Evolutionary conservation across 1,140 invertebrate species (phyloP).

Genomic region (Solenopsis fugax): DNA sequence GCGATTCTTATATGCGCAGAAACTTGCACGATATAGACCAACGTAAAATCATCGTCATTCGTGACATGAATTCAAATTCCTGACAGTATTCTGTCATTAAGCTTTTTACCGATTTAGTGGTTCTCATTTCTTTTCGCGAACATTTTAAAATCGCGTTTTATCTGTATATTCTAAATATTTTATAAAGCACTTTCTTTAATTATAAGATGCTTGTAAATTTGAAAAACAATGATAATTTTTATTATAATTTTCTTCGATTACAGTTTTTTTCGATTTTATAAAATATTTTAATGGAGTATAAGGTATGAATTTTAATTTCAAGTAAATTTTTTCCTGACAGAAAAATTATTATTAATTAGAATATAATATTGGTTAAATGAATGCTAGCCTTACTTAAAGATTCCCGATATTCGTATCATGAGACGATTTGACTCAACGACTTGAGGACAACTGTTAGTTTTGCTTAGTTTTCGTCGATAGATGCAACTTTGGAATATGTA

Average conservation of each 20-base stretch:
- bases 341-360: conserved; percentile 18
- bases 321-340: background rate
- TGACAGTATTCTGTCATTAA: conserved; percentile 2
- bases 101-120: background rate
- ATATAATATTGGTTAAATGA: conserved; percentile 34
- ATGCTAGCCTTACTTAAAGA: conserved; percentile 74
- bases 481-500: conserved; percentile 40
- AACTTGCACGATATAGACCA: background rate
- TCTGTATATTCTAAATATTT: background rate
- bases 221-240: background rate
- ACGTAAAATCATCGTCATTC: background rate
- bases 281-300: conserved; percentile 10
- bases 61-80: background rate
- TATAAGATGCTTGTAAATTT: background rate
- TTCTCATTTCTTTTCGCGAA: background rate
- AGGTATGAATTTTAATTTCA: background rate
- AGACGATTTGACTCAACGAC: conserved; percentile 24
- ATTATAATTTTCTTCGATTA: background rate
- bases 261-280: background rate
- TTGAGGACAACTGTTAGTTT: conserved; percentile 59
- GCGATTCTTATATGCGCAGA: background rate
- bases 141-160: background rate
- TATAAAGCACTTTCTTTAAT: background rate
- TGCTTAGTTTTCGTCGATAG: conserved; percentile 23
- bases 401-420: conserved; percentile 69